Percentiles rank a stretch among this genome's conserved stretches.
phyloP scores from a whole-genome alignment of 2,113 vertebrate species.

The Rhipidura dahli region DNA sequence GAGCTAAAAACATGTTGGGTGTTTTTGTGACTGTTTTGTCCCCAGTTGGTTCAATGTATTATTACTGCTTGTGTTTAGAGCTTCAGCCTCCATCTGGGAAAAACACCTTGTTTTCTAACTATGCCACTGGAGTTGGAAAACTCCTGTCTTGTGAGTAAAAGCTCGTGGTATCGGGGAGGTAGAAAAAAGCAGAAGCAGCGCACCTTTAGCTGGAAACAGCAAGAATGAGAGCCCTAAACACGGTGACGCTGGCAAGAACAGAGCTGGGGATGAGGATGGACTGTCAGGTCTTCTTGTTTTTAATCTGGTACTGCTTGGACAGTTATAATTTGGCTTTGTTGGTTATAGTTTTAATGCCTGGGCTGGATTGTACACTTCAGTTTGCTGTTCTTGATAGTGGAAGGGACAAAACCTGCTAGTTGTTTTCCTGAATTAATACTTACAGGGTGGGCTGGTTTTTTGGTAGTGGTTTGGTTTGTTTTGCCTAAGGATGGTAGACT shows the following conservation, averaged over 20 bases:
- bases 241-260: not conserved
- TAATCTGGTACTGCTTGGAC: not conserved
- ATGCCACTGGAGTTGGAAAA: not conserved
- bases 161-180: not conserved
- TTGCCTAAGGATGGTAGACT: not conserved
- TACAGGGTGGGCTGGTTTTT: not conserved
- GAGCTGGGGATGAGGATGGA: not conserved
- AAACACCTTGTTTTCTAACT: not conserved
- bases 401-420: not conserved
- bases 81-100: not conserved
- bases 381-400: not conserved
- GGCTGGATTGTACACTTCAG: not conserved
- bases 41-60: not conserved
- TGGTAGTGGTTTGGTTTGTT: not conserved
- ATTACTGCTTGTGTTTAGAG: not conserved
- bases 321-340: not conserved
- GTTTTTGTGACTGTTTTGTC: not conserved
- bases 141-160: not conserved
- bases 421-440: not conserved
- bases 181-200: not conserved
- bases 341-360: not conserved
- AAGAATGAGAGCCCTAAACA: not conserved
- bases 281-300: not conserved
- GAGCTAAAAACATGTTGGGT: not conserved
- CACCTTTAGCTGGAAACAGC: not conserved